A percentile compares a stretch with the other conserved stretches of the same genome.
phyloP scores from a whole-genome alignment of 2,888 invertebrate genomes.

The Thysanoteuthis rhombus region DNA sequence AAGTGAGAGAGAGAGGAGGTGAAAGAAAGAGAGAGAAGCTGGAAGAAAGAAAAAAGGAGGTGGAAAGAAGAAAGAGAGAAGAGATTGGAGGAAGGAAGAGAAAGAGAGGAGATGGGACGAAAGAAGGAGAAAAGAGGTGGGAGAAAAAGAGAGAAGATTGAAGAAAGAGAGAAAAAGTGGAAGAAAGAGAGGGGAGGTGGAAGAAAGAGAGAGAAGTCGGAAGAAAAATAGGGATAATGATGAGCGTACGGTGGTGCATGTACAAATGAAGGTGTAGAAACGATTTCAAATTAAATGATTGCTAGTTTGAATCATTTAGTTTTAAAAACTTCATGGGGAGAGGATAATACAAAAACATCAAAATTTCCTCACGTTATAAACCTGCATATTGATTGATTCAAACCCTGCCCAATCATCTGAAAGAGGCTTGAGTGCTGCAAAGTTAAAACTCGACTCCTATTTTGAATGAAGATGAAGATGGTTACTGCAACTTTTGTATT shows the following conservation, averaged over 20 bases:
- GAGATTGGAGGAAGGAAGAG: background rate
- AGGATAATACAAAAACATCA: no score
- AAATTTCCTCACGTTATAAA: no score
- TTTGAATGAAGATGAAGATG: no score
- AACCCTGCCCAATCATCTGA: no score
- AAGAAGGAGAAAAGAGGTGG: background rate
- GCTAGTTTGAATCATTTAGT: no score
- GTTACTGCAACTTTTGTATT: no score
- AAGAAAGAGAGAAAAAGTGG: background rate
- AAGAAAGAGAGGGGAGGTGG: background rate
- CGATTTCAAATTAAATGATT: no score
- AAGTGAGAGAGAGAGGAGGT: background rate
- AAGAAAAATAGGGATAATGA: background rate
- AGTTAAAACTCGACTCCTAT: no score
- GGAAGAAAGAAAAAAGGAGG: background rate
- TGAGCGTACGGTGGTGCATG: background rate
- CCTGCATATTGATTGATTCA: no score
- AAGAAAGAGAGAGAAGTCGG: background rate
- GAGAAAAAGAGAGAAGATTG: background rate
- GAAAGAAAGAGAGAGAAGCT: background rate
- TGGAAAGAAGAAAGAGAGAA: background rate
- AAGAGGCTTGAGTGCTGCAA: no score
- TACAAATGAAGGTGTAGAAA: no score
- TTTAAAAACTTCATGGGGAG: no score
- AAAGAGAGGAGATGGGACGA: background rate